Conservation (phyloP, 2,888 invertebrate species). For the Pristionchus japonicus region DNA sequence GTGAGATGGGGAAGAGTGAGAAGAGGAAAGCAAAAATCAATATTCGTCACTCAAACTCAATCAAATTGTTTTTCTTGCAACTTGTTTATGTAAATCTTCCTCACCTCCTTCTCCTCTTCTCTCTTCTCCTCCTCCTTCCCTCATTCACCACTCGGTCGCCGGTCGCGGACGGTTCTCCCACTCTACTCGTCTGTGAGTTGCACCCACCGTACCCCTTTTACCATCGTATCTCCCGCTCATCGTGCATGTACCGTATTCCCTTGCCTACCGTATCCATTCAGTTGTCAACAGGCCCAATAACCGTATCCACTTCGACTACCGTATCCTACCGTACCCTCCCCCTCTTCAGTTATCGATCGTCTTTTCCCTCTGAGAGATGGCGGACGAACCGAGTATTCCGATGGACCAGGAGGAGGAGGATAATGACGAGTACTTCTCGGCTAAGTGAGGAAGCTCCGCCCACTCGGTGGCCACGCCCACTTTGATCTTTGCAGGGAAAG, state of each 20-base stretch:
- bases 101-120: not conserved
- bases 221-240: no score
- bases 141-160: not conserved
- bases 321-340: not conserved
- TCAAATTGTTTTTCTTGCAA: not conserved
- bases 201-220: not conserved
- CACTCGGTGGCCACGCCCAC: not conserved
- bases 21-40: not conserved
- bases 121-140: not conserved
- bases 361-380: not conserved
- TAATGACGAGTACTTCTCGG: conserved; percentile 29
- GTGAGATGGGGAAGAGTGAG: not conserved
- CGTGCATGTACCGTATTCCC: not conserved
- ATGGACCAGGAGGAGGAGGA: conserved; percentile 38
- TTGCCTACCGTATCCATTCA: not conserved
- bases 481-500: not conserved
- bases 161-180: not conserved
- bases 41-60: not conserved
- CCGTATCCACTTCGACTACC: not conserved
- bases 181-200: not conserved
- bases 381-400: conserved; percentile 26
- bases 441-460: not conserved
- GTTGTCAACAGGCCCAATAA: no score
- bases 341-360: not conserved
- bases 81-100: not conserved